Base-by-base conservation (phyloP, 2,797 vertebrate species). In the Paramormyrops hopkinsi region DNA sequence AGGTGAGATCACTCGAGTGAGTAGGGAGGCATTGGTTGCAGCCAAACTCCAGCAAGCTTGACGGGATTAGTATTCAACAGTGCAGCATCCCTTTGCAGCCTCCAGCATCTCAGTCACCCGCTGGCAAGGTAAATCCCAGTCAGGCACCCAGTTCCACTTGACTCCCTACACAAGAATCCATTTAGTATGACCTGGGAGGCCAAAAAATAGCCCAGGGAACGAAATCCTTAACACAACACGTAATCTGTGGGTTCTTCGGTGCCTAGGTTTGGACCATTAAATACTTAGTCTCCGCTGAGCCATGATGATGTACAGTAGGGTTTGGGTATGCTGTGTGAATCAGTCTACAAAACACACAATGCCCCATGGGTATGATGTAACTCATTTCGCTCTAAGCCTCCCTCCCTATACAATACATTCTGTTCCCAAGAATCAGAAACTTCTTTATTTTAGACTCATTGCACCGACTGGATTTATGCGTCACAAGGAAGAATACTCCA, bases 221-320 rank as follows among this genome's bases (percentile, higher is more conserved):
- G 82, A 69, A 79, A 87, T 22, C 85, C 86, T 90, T 65, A 50
- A 90, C 88, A 88, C 44, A 85, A 54, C 44, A 85, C 87, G 53
- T 90, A 91, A 92, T 89, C 90, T 90, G 88, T 29, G 83, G 86
- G 76, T 89, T 91, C 88, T 87, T 89, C 2, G 69, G 86, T 86
- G 56, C 76, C 88, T 85, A 86, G 41, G 85, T 83, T 87, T 89
- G 89, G 86, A 59, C 73, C 89, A 54, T 91, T 89, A 90, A 89
- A 90, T 83, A 88, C 86, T 88, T 84, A 89, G 62, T 90, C 86
- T 90, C 83, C 89, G 65, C 65, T 22, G 82, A 89, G 69, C 90
- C 86, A 54, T 65, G 37, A 19, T 89, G 86, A 76, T 89, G 87
- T 90, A 89, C 44, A 56, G 62, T 22, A 59, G 54, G 59, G 48